Conservation (phyloP, 2,113 vertebrate species). For the Todiramphus chloris region DNA sequence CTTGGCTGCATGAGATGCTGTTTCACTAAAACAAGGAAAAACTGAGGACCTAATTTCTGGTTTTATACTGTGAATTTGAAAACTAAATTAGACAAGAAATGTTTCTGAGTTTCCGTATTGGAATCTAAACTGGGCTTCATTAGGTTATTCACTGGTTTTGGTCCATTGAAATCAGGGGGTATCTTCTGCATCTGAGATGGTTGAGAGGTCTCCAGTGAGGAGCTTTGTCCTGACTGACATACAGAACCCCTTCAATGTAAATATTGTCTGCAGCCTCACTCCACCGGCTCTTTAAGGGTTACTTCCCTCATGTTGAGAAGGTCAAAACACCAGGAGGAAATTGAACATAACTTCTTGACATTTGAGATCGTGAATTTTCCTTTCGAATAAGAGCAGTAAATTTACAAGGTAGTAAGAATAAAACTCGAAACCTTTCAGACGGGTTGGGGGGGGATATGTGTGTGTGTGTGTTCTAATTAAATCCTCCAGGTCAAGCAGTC, state of each 20-base stretch:
- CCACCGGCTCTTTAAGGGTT: constrained; percentile 10
- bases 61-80: not conserved
- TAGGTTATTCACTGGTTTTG: not conserved
- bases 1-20: not conserved
- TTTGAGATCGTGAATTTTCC: constrained; percentile 40
- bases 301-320: constrained; percentile 29
- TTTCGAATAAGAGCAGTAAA: constrained; percentile 12
- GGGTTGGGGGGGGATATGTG: not conserved
- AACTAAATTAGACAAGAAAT: not conserved
- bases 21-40: not conserved
- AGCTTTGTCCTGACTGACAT: not conserved
- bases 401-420: constrained; percentile 32
- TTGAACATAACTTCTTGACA: constrained; percentile 53
- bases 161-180: not conserved
- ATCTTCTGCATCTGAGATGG: not conserved
- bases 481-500: not conserved
- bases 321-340: constrained; percentile 56
- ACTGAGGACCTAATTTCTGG: not conserved
- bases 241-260: not conserved
- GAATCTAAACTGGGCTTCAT: not conserved
- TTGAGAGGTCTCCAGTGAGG: not conserved
- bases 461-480: not conserved
- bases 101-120: not conserved
- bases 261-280: not conserved
- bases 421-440: constrained; percentile 5